phyloP scores from a whole-genome alignment of 92 coral and sea anemone species.

The Epizoanthus illoricatus region DNA sequence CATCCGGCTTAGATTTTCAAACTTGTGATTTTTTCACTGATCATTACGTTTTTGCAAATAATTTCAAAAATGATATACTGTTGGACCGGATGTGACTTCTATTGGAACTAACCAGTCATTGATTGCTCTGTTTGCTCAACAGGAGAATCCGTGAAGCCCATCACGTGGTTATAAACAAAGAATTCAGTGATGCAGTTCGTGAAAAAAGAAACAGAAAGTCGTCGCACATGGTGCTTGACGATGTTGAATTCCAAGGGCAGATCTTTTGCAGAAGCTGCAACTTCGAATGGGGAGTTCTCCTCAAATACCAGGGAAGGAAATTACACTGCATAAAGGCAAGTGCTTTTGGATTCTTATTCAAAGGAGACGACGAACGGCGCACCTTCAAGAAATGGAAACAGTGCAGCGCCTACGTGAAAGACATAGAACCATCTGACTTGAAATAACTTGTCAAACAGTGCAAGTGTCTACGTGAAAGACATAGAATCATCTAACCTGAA shows the following conservation, averaged over 20 bases:
- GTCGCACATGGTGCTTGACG: constrained; percentile 14
- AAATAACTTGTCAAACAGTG: constrained; percentile 14
- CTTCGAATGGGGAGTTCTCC: constrained; percentile 71
- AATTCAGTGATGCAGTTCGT: constrained; percentile 29
- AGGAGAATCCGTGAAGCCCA: constrained; percentile 47
- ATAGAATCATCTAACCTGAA: not conserved
- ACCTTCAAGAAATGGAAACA: constrained; percentile 66
- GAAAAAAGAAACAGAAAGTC: constrained; percentile 24
- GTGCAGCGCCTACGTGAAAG: constrained; percentile 38
- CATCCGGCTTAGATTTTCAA: too few relatives aligned
- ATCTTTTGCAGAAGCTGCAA: constrained; percentile 55
- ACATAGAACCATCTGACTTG: constrained; percentile 27
- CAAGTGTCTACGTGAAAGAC: not conserved
- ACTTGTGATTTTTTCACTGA: too few relatives aligned
- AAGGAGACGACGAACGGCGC: constrained; percentile 34
- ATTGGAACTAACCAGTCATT: not conserved
- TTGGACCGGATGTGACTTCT: too few relatives aligned
- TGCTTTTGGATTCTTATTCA: constrained; percentile 54
- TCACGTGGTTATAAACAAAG: constrained; percentile 56
- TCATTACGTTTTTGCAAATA: too few relatives aligned
- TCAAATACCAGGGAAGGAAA: constrained; percentile 49
- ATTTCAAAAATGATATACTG: too few relatives aligned
- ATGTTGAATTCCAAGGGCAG: constrained; percentile 53
- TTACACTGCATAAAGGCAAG: constrained; percentile 72
- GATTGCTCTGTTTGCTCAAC: not conserved